These are phyloP conservation scores for Lacanobia wlatinum DNA, from an alignment of 2,888 invertebrate species.

Conservation along the genomic window DNA sequence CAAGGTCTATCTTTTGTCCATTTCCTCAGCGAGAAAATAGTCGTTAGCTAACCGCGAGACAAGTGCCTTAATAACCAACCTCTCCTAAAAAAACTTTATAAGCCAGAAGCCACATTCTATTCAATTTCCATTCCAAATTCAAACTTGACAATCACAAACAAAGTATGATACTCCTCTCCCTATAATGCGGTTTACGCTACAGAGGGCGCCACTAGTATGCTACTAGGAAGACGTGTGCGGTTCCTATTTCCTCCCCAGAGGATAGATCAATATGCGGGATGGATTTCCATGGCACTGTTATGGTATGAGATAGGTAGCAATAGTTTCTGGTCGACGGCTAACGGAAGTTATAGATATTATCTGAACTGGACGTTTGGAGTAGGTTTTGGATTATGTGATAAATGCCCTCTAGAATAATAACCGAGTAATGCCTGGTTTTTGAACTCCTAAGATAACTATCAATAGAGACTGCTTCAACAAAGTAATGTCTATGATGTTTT, in stretches of 20 bases:
- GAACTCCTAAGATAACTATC: no score
- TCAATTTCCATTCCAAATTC: constrained; percentile 9
- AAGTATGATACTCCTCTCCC: constrained; percentile 14
- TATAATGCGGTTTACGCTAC: constrained; percentile 26
- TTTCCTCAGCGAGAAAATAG: no score
- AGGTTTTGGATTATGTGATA: background rate
- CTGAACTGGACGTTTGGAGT: background rate
- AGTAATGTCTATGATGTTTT: no score
- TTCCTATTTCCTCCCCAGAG: constrained; percentile 43
- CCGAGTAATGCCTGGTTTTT: background rate
- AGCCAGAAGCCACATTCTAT: background rate
- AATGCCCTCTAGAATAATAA: constrained; percentile 1
- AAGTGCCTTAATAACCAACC: no score
- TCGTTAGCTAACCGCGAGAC: no score
- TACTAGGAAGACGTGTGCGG: constrained; percentile 21
- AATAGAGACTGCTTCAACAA: no score
- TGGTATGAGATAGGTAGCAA: constrained; percentile 28
- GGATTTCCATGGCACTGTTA: constrained; percentile 39
- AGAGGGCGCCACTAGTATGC: constrained; percentile 33
- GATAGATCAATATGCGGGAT: constrained; percentile 53
- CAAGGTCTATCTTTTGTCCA: no score
- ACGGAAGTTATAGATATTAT: constrained; percentile 23
- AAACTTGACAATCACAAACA: constrained; percentile 41
- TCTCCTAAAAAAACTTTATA: no score
- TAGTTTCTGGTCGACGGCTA: constrained; percentile 16